These are phyloP conservation scores for Gambusia affinis DNA, from an alignment of 2,113 vertebrate genomes.

Conservation along the genomic window DNA sequence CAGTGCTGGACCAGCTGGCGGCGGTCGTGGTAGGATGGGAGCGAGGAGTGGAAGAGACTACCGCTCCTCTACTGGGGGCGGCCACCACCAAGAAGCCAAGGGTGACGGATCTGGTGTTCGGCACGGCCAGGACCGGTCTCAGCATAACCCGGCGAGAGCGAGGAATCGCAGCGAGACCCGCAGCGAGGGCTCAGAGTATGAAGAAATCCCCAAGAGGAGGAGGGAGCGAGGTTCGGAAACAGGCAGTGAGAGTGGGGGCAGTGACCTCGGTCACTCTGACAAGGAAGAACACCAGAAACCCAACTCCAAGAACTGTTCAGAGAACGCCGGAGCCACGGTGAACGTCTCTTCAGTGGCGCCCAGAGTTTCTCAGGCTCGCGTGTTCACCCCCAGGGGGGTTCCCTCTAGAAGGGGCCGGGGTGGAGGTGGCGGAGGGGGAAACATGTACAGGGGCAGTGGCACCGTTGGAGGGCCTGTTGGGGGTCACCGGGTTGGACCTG, in stretches of 20 bases:
- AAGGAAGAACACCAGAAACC: slow-evolving; percentile 83
- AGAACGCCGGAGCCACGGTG: slow-evolving; percentile 46
- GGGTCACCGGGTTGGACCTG: slow-evolving; percentile 71
- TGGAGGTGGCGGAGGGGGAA: slow-evolving; percentile 77
- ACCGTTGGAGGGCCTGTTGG: slow-evolving; percentile 67
- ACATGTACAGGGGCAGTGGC: slow-evolving; percentile 70
- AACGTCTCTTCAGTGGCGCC: slow-evolving; percentile 62
- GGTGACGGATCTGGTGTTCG: slow-evolving; percentile 71
- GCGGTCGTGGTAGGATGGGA: slow-evolving; percentile 77
- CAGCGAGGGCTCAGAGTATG: slow-evolving; percentile 91
- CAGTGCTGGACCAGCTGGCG: slow-evolving; percentile 52
- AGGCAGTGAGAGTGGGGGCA: slow-evolving; percentile 87
- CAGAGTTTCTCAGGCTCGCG: slow-evolving; percentile 81
- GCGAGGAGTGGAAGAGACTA: slow-evolving; percentile 86
- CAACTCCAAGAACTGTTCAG: slow-evolving; percentile 70
- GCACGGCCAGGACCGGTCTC: slow-evolving; percentile 63
- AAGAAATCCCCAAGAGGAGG: slow-evolving; percentile 92
- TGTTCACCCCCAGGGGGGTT: slow-evolving; percentile 91
- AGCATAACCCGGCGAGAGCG: slow-evolving; percentile 80
- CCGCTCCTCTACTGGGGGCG: slow-evolving; percentile 66
- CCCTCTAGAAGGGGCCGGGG: slow-evolving; percentile 89
- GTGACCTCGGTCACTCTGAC: slow-evolving; percentile 86
- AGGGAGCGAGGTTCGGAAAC: slow-evolving; percentile 91
- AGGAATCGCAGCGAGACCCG: slow-evolving; percentile 90
- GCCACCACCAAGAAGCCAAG: slow-evolving; percentile 81